Evolutionary conservation across 2,888 invertebrate genomes (phyloP).

Genomic region (Eupithecia exiguata): DNA sequence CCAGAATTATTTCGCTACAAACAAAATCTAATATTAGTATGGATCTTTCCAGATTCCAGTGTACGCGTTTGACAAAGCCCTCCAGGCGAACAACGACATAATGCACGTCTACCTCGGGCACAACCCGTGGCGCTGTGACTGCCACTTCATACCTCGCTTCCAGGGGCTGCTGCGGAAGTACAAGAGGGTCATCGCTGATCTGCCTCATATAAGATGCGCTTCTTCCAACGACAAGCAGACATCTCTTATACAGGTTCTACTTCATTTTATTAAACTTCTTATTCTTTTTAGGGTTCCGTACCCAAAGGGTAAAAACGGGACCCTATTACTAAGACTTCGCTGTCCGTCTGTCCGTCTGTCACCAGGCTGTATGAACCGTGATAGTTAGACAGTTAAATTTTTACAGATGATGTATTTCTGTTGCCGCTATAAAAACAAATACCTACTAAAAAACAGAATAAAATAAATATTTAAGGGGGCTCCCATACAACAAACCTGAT

Average conservation of each 20-base stretch:
- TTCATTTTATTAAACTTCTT: neutral
- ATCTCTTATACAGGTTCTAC: conserved; percentile 82
- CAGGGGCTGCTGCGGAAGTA: conserved; percentile 88
- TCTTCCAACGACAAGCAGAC: conserved; percentile 85
- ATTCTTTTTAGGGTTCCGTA: too few relatives aligned
- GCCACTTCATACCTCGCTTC: conserved; percentile 90
- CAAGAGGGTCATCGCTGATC: conserved; percentile 87
- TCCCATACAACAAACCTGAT: too few relatives aligned
- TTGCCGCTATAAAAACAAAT: too few relatives aligned
- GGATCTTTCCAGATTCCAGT: conserved; percentile 86
- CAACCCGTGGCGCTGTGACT: conserved; percentile 94
- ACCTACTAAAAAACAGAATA: too few relatives aligned
- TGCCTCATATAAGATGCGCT: conserved; percentile 88
- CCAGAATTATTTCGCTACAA: too few relatives aligned
- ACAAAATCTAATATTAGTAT: neutral
- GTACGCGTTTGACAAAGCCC: conserved; percentile 91
- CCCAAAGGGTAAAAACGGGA: too few relatives aligned
- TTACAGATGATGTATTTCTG: too few relatives aligned
- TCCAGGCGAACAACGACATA: conserved; percentile 88
- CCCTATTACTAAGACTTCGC: too few relatives aligned
- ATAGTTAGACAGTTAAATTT: too few relatives aligned
- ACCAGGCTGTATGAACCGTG: too few relatives aligned
- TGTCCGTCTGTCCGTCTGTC: too few relatives aligned
- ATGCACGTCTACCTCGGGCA: conserved; percentile 87
- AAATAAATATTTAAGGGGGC: too few relatives aligned